Evolutionary conservation across 2,888 invertebrate species (phyloP).

Genomic region (Drosophila nr. medialis): DNA sequence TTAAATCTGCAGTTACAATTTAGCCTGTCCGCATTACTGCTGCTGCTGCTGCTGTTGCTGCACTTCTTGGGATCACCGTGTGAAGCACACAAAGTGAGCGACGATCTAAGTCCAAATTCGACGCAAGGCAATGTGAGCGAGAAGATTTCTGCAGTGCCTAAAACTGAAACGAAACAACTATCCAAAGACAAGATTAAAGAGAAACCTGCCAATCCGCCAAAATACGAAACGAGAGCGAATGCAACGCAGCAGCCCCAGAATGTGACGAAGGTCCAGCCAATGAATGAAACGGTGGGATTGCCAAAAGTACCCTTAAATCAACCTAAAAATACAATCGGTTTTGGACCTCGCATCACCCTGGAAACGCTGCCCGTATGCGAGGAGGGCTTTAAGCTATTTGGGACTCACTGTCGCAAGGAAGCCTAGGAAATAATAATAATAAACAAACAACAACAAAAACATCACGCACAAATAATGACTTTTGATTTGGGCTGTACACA

Average conservation of each 20-base stretch:
- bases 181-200: not conserved
- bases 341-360: constrained; percentile 58
- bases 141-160: not conserved
- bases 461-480: not conserved
- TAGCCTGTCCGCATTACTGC: constrained; percentile 10
- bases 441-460: not conserved
- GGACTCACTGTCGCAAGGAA: constrained; percentile 53
- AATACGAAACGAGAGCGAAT: not conserved
- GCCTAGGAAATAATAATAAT: constrained; percentile 25
- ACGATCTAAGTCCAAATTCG: constrained; percentile 33
- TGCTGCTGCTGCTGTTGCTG: constrained; percentile 36
- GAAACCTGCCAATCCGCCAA: not conserved
- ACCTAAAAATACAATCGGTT: not conserved
- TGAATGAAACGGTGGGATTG: not conserved
- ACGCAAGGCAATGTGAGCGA: not conserved
- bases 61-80: constrained; percentile 17
- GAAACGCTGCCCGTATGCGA: constrained; percentile 51
- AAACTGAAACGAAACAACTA: not conserved
- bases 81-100: constrained; percentile 10
- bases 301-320: not conserved
- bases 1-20: constrained; percentile 20
- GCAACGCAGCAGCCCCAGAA: not conserved
- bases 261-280: not conserved
- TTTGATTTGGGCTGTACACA: constrained; percentile 7
- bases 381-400: constrained; percentile 40